Conservation (phyloP, 2,888 invertebrate genomes). For the Antitype chi region DNA sequence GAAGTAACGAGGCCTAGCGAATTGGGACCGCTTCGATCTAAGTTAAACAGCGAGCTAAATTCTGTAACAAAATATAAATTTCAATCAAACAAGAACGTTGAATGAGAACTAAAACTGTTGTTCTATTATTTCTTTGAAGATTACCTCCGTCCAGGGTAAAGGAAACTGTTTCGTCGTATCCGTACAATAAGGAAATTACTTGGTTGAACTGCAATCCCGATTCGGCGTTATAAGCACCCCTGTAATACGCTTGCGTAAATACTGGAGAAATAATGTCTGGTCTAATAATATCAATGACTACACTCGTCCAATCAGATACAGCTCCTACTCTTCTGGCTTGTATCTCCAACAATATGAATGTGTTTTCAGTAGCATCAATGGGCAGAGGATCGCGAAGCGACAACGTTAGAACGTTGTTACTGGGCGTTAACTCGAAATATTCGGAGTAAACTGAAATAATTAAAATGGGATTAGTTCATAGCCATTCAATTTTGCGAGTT, state of each 20-base stretch:
- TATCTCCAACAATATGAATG: slow-evolving; percentile 78
- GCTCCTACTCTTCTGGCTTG: slow-evolving; percentile 77
- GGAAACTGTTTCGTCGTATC: slow-evolving; percentile 53
- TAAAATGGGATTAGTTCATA: background rate
- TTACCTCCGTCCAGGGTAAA: slow-evolving; percentile 40
- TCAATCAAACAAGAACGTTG: background rate
- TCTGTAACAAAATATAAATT: slow-evolving; percentile 63
- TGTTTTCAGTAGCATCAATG: slow-evolving; percentile 66
- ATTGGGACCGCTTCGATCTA: slow-evolving; percentile 51
- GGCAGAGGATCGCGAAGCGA: slow-evolving; percentile 64
- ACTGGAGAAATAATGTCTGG: slow-evolving; percentile 67
- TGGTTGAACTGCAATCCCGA: slow-evolving; percentile 70
- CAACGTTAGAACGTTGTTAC: slow-evolving; percentile 69
- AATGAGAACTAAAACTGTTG: slow-evolving; percentile 9
- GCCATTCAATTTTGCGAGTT: background rate
- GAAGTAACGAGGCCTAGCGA: slow-evolving; percentile 48
- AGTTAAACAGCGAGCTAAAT: slow-evolving; percentile 59
- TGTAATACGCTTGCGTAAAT: slow-evolving; percentile 76
- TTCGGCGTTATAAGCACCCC: slow-evolving; percentile 70
- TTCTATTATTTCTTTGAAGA: background rate
- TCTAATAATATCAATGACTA: slow-evolving; percentile 74
- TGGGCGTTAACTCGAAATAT: slow-evolving; percentile 68
- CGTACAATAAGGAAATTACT: slow-evolving; percentile 70
- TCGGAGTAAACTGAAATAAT: slow-evolving; percentile 72
- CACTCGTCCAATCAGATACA: slow-evolving; percentile 71